Base-by-base conservation (phyloP, 2,797 vertebrate species). In the Psittacula echo region DNA sequence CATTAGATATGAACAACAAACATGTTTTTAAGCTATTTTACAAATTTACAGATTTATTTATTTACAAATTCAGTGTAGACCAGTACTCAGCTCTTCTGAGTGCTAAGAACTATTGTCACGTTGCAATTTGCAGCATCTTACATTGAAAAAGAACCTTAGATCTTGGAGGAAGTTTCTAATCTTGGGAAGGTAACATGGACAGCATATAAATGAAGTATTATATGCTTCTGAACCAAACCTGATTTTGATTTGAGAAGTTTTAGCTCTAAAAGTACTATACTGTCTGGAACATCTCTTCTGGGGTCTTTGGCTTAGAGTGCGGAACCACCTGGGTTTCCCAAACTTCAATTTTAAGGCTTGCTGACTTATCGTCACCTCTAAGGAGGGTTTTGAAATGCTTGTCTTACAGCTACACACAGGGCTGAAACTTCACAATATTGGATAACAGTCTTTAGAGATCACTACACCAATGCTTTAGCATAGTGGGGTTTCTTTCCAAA, bases 11-110 rank as follows among this genome's bases (percentile, higher is more conserved):
- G 39, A 76, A 48, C n/a, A 53, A 39, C 22, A 58, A 61, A 37
- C 0, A 11, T 3, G 15, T 1, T 32, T 60, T 62, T 45, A 65
- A 2, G 12, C 32, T 7, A 2, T n/a, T 72, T 34, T 50, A 10
- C 60, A 41, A 41, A 50, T 39, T 39, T 39, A 39, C 37, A 39
- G 37, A 39, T 39, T 39, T 39, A 39, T 39, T 39, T 39, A 39
- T 72, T 34, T 50, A 10, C 60, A 41, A 41, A 50, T 34, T 14
- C 27, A 37, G n/a, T 23, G 2, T 51, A 75, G 53, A 11, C 13
- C 44, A 45, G 44, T 71, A 39, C 8, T 90, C 20, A 10, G 13
- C 12, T 76, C 14, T 51, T 32, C 22, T 12, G n/a, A 27, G 37
- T 29, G 29, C 10, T 16, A 14, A 61, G 67, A 37, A 23, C 50